These are phyloP conservation scores for Charanyca ferruginea DNA, from an alignment of 2,888 invertebrate genomes.

Conservation along the genomic window DNA sequence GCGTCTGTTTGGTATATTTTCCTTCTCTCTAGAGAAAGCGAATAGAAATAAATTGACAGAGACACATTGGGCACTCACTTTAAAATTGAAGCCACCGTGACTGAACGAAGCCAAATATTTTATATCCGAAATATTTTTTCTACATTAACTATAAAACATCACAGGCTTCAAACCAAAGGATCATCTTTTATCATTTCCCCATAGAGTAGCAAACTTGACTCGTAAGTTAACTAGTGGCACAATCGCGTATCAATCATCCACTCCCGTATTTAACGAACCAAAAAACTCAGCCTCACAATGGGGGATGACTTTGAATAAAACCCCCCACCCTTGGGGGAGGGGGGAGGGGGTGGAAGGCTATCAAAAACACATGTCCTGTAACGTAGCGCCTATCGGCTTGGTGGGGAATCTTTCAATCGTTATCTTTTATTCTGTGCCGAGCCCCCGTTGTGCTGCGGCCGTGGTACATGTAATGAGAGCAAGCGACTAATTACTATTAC, in stretches of 20 bases:
- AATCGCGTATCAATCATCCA: conserved; percentile 65
- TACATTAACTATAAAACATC: conserved; percentile 14
- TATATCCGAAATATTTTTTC: not conserved
- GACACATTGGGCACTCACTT: not conserved
- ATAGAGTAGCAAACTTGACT: conserved; percentile 48
- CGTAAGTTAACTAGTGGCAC: conserved; percentile 58
- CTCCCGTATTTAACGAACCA: conserved; percentile 62
- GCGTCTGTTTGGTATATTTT: not conserved
- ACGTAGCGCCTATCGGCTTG: conserved; percentile 70
- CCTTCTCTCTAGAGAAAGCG: not conserved
- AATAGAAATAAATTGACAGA: not conserved
- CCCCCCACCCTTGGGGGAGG: conserved; percentile 2
- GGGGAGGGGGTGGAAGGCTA: conserved; percentile 60
- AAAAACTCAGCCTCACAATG: conserved; percentile 63
- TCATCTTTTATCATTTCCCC: conserved; percentile 58
- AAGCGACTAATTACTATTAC: conserved; percentile 29
- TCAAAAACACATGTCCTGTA: conserved; percentile 79
- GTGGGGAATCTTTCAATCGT: conserved; percentile 80
- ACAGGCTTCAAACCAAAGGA: conserved; percentile 6
- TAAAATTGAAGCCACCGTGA: too few relatives aligned
- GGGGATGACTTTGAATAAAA: conserved; percentile 65
- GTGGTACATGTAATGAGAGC: conserved; percentile 51
- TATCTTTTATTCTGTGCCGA: conserved; percentile 77
- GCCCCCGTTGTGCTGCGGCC: conserved; percentile 59
- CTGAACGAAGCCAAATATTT: not conserved